phyloP scores from a whole-genome alignment of 1,140 invertebrate genomes.

The Euwallacea similis region DNA sequence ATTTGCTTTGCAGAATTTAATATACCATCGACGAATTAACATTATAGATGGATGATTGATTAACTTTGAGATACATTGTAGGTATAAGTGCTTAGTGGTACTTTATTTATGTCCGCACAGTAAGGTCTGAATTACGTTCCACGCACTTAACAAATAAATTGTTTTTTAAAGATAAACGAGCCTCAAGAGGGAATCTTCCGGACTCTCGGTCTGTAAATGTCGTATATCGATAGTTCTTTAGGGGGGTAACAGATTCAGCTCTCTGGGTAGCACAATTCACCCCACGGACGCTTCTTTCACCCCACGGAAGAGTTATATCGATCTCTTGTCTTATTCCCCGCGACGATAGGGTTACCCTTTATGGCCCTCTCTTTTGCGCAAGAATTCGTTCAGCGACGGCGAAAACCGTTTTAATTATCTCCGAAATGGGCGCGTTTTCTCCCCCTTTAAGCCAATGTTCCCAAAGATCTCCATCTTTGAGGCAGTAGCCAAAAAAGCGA shows the following conservation, averaged over 20 bases:
- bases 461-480: too few relatives aligned
- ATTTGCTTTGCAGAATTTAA: constrained; percentile 40
- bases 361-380: constrained; percentile 40
- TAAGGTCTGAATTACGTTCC: background rate
- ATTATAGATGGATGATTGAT: background rate
- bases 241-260: background rate
- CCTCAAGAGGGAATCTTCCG: too few relatives aligned
- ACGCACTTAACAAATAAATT: background rate
- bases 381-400: constrained; percentile 21
- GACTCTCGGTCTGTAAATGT: too few relatives aligned
- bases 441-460: too few relatives aligned
- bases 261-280: constrained; percentile 45
- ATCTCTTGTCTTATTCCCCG: constrained; percentile 53
- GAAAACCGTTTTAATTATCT: too few relatives aligned
- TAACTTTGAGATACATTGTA: too few relatives aligned
- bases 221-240: background rate
- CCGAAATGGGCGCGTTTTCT: too few relatives aligned
- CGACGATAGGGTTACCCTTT: constrained; percentile 53
- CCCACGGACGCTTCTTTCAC: constrained; percentile 49
- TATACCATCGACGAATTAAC: constrained; percentile 28
- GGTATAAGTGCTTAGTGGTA: too few relatives aligned
- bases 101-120: too few relatives aligned
- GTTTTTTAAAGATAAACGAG: too few relatives aligned
- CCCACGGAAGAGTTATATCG: constrained; percentile 56
- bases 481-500: too few relatives aligned